phyloP scores from a whole-genome alignment of 2,797 vertebrate species.

The Sebastes reedi region DNA sequence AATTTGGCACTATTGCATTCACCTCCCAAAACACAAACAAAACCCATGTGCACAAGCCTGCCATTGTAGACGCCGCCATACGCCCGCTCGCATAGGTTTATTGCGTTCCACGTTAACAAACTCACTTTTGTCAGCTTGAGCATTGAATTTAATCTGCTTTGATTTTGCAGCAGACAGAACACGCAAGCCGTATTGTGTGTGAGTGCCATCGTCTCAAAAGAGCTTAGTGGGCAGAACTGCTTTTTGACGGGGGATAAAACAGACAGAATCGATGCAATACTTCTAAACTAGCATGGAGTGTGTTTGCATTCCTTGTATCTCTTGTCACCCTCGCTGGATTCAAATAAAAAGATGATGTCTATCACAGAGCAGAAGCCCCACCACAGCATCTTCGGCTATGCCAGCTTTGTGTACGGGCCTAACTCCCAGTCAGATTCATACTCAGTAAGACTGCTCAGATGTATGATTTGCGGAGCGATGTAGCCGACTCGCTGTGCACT shows the following conservation, averaged over 20 bases:
- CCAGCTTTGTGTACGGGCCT: conserved; percentile 32
- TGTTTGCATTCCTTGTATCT: conserved; percentile 37
- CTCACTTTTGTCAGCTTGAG: conserved; percentile 51
- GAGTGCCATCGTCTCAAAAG: conserved; percentile 60
- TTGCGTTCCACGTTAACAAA: conserved; percentile 42
- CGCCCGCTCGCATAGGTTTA: conserved; percentile 18
- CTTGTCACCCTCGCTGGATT: conserved; percentile 37
- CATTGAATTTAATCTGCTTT: conserved; percentile 67
- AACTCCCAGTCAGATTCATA: conserved; percentile 46
- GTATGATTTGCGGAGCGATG: conserved; percentile 62
- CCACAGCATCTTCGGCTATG: conserved; percentile 14
- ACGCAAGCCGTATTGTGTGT: conserved; percentile 49
- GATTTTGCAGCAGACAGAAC: conserved; percentile 65
- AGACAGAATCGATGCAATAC: conserved; percentile 59
- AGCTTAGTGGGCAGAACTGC: conserved; percentile 69
- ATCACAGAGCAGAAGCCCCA: conserved; percentile 12
- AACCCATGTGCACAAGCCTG: conserved; percentile 4
- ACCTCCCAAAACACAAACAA: conserved; percentile 37
- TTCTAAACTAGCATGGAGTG: conserved; percentile 43
- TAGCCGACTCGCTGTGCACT: conserved; percentile 57
- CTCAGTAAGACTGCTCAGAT: conserved; percentile 44
- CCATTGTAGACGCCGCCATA: not conserved
- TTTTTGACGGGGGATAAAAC: conserved; percentile 64
- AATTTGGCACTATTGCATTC: conserved; percentile 46
- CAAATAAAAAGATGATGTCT: conserved; percentile 55